Evolutionary conservation across 2,797 vertebrate species (phyloP).

Genomic region (Dallia pectoralis): DNA sequence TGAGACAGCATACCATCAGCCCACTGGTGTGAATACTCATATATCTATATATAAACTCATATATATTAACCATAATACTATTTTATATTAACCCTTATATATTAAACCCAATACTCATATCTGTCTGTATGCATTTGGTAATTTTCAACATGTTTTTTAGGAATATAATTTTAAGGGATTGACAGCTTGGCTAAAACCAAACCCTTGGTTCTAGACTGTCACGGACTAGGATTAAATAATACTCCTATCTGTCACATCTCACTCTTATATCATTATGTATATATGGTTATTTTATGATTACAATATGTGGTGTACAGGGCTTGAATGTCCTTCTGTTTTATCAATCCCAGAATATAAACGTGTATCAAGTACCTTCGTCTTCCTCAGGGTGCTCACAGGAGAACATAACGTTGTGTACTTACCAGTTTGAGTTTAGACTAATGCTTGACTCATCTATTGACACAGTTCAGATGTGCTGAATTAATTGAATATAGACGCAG

Average conservation of each 20-base stretch:
- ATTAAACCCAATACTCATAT: too few species aligned
- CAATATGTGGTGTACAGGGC: neutral
- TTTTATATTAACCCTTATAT: too few species aligned
- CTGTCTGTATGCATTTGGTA: too few species aligned
- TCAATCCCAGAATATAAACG: neutral
- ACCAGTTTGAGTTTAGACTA: neutral
- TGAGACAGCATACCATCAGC: slow-evolving; percentile 17
- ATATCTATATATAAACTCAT: too few species aligned
- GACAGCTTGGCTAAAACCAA: neutral
- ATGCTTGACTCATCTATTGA: too few species aligned
- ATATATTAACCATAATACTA: too few species aligned
- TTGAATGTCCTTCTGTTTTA: neutral
- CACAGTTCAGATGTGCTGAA: too few species aligned
- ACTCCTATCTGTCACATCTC: neutral
- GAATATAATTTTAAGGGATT: too few species aligned
- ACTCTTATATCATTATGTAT: neutral
- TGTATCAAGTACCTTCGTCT: slow-evolving; percentile 7
- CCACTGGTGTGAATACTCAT: too few species aligned
- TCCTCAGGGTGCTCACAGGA: slow-evolving; percentile 30
- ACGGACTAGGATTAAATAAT: neutral
- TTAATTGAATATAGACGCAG: too few species aligned
- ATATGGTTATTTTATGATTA: too few species aligned
- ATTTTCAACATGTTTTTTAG: too few species aligned
- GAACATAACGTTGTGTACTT: slow-evolving; percentile 1
- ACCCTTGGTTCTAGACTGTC: neutral